Evolutionary conservation across 1,140 invertebrate genomes (phyloP).

Genomic region (Tetramorium parvispinum): DNA sequence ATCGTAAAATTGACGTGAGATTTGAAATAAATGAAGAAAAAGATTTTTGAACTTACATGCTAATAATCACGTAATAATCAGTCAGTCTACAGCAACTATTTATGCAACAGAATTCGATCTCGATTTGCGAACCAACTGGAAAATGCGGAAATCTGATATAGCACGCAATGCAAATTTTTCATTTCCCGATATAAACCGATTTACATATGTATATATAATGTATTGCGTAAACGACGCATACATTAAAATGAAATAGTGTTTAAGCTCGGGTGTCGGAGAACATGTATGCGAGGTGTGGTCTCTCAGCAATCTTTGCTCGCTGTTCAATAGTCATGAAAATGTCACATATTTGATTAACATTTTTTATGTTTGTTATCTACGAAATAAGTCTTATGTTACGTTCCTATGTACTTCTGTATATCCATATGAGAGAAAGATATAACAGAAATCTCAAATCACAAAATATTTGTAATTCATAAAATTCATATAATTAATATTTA

Average conservation of each 20-base stretch:
- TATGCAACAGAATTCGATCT: slow-evolving; percentile 31
- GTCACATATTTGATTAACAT: slow-evolving; percentile 10
- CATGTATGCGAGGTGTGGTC: not conserved
- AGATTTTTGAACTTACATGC: not conserved
- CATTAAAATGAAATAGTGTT: slow-evolving; percentile 26
- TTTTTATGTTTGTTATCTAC: not conserved
- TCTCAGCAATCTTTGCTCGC: not conserved
- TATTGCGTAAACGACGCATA: slow-evolving; percentile 36
- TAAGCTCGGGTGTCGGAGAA: not conserved
- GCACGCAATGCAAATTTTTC: slow-evolving; percentile 39
- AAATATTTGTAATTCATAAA: not conserved
- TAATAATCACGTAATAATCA: slow-evolving; percentile 34
- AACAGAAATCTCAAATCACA: not conserved
- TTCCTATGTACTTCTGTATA: not conserved
- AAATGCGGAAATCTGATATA: slow-evolving; percentile 38
- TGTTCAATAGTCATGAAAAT: slow-evolving; percentile 15
- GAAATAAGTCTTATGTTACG: not conserved
- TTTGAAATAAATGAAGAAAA: not conserved
- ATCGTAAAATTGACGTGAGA: not conserved
- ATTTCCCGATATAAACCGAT: slow-evolving; percentile 25
- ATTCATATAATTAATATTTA: too few species aligned
- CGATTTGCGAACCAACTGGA: not conserved
- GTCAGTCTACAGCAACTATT: not conserved
- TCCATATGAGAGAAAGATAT: not conserved
- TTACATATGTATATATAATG: slow-evolving; percentile 22